Evolutionary conservation across 1,140 invertebrate genomes (phyloP), one percentile per base, ranked within the genome.

Genomic region (Nylanderia fulva): DNA sequence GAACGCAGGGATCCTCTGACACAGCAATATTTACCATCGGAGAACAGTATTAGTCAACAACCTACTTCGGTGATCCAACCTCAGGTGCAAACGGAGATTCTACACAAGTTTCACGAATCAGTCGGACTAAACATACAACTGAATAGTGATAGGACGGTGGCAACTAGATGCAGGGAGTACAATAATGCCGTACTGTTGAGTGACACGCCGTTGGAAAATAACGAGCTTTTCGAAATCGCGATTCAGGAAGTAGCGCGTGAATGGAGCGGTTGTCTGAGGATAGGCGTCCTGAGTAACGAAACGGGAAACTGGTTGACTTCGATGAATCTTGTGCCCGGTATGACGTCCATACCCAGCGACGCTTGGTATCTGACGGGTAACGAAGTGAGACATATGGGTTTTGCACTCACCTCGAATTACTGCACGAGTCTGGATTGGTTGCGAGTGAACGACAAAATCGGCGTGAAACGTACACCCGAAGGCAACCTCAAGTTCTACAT

Each of bases 361-460:
- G 96, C 96, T 18, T 96, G 96, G 92, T 97, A 96, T 90, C 94
- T 97, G 29, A 96, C 95, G 82, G 97, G 96, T 42, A 96, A 97
- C 93, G 96, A 97, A 94, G 94, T 98, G 71, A 94, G 96, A 86
- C 94, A 96, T 82, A 96, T 96, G 87, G 95, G 96, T 85, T 93
- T 96, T 66, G 93, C 96, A 71, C 93, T 96, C 61, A 96, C 95
- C 75, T 96, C 95, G 68, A 96, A 95, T 90, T 98, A 96, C 88
- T 96, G 97, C 85, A 97, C 97, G 0, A 97, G 96, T 75, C 95
- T 98, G 68, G 97, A 98, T 86, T 98, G 97, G 96, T 92, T 99
- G 7, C 95, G 97, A 33, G 95, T 96, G 1, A 97, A 97, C 0
- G 98, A 97, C 92, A 95, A 96, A 71, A 95, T 97, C 18, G 96